Conservation (phyloP, 2,888 invertebrate species). For the Sinotaia quadrata region DNA sequence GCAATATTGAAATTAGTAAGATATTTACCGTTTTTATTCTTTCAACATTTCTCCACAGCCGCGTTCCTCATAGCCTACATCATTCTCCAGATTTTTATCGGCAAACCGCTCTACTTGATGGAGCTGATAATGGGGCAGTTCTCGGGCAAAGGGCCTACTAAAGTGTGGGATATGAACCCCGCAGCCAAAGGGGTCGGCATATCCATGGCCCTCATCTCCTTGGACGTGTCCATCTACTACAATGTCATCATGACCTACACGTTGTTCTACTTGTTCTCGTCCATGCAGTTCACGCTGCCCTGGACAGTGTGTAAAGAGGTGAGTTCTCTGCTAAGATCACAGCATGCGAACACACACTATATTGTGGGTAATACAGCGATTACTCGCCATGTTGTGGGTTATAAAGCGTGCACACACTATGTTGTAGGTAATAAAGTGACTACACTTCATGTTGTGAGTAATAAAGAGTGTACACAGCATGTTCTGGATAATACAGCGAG, state of each 20-base stretch:
- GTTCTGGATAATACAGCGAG: too few relatives aligned
- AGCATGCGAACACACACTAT: too few relatives aligned
- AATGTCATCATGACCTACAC: slow-evolving; percentile 67
- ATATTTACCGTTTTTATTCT: neutral
- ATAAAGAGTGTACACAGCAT: too few relatives aligned
- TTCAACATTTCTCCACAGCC: slow-evolving; percentile 40
- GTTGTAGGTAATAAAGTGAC: too few relatives aligned
- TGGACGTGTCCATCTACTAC: slow-evolving; percentile 63
- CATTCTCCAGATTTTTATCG: slow-evolving; percentile 58
- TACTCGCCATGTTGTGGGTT: too few relatives aligned
- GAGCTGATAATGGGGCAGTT: slow-evolving; percentile 63
- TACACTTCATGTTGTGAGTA: too few relatives aligned
- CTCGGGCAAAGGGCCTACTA: slow-evolving; percentile 58
- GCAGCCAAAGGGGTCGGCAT: slow-evolving; percentile 64
- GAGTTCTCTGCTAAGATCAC: neutral
- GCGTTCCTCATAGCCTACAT: slow-evolving; percentile 63
- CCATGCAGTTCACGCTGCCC: slow-evolving; percentile 45
- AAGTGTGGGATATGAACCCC: slow-evolving; percentile 63
- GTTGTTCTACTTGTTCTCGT: slow-evolving; percentile 61
- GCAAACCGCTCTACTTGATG: slow-evolving; percentile 66
- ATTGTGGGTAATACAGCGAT: too few relatives aligned
- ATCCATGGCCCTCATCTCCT: slow-evolving; percentile 53
- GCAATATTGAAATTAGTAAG: neutral
- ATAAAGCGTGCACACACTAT: too few relatives aligned
- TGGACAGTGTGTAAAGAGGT: slow-evolving; percentile 31